Base-by-base conservation (phyloP, 2,113 vertebrate genomes). In the Cricetomys ansorgei region DNA sequence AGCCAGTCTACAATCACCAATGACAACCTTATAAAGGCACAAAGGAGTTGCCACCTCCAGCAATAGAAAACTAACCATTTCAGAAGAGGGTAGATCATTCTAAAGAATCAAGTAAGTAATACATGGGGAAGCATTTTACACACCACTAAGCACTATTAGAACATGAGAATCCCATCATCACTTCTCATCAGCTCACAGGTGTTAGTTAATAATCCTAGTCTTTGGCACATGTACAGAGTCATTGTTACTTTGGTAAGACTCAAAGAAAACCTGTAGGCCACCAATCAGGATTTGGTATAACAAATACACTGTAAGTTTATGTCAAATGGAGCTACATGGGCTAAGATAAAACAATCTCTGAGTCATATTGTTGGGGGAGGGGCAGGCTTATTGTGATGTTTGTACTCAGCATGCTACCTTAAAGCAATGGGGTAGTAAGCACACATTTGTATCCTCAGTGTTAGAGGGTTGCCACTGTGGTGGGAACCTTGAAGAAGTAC, bases 1-100 rank as follows among this genome's bases (percentile, higher is more conserved):
- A 97, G 67, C 87, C 92, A 95, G 67, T 29, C 88, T 90, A 84
- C 83, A 73, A 34, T 43, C 89, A 97, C 62, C 85, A 92, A 80
- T 83, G 31, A 57, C 6, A 79, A 59, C 84, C 57, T 86, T 31
- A 55, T 43, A 88, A 89, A 94, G n/a, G n/a, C 25, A 13, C 43
- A 65, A 29, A 59, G 29, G 43, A 65, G 57, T 11, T 43, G 15
- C 59, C 45, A 76, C 67, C 59, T 92, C 34, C 31, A 43, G 8
- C n/a, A 69, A 43, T 19, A 29, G 43, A 72, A n/a, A 79, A 45
- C 76, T 29, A 64, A 50, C 67, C n/a, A 93, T 87, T 95, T 91
- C 59, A 69, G 48, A 92, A 73, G 40, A 94, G 94, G 79, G 48
- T 25, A 94, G 64, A 15, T 5, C 29, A 37, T 9, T 67, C 48